Evolutionary conservation across 2,888 invertebrate species (phyloP), one percentile per base, ranked within the genome.

Genomic region (Cylloceria caligata): DNA sequence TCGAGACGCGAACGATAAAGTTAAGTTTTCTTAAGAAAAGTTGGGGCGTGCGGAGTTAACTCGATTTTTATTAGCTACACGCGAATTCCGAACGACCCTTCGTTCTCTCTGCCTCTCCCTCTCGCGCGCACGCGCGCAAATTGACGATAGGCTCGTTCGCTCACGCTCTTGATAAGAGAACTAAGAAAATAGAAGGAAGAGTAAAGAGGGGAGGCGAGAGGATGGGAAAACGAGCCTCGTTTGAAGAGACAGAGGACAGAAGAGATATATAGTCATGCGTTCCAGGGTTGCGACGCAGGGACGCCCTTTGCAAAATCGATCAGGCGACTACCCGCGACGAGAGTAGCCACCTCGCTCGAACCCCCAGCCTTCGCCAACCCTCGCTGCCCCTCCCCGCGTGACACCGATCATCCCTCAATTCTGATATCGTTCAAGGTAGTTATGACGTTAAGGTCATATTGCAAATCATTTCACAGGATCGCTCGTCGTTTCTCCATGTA

Each of bases 11-110:
- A 62, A 87, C 90, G 90, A 90, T 90, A 90, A 91, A 91, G 90
- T 91, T 90, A 91, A 91, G 91, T 91, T 92, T 91, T 90, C 90
- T 90, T 89, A 87, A 86, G 45, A 71, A 81, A 90, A 90, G 90
- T 89, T 90, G 85, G 87, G 30, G 80, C 86, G 80, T 71, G 52
- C 82, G 79, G 73, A 76, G 82, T 87, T 87, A 85, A 86, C 87
- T 86, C 80, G 85, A 86, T 89, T 89, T 89, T 88, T 89, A 88
- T 88, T 86, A 84, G 87, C 85, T 87, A 89, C 85, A 88, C 87
- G 87, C 87, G 87, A 88, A 87, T 87, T 88, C 84, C 87, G 84
- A 88, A 87, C 85, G 81, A 81, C 85, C 83, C 83, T 73, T 49
- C 49, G 19, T 21, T 16, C 57, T 30, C 34, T 57, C 16, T n/a